Percentiles rank a stretch among this genome's conserved stretches.
Conservation (phyloP, 1,140 invertebrate genomes). For the Melipona quadrifasciata region DNA sequence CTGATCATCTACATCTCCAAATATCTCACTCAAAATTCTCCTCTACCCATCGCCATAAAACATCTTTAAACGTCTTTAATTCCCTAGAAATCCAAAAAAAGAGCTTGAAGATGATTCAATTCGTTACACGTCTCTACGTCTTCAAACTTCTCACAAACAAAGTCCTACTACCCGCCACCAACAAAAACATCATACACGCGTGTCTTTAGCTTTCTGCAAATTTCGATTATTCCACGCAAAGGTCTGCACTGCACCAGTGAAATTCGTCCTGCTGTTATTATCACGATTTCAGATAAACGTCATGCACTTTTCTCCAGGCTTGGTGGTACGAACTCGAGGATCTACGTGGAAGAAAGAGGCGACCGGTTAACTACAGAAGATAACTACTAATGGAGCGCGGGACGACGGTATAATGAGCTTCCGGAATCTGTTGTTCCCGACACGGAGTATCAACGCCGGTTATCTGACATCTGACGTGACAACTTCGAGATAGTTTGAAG, state of each 20-base stretch:
- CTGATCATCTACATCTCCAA: too few species aligned
- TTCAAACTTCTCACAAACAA: too few species aligned
- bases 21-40: too few species aligned
- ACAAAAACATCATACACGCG: not conserved
- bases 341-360: not conserved
- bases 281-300: constrained; percentile 23
- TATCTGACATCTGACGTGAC: not conserved
- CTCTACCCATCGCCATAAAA: too few species aligned
- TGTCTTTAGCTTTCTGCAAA: not conserved
- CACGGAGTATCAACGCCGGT: not conserved
- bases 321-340: not conserved
- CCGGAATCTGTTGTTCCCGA: constrained; percentile 30
- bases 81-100: not conserved
- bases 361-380: not conserved
- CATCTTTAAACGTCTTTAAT: too few species aligned
- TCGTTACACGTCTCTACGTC: too few species aligned
- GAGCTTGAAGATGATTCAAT: too few species aligned
- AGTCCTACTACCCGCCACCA: too few species aligned
- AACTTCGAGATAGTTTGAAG: not conserved
- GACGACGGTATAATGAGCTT: constrained; percentile 29
- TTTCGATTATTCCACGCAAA: not conserved
- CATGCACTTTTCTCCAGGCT: not conserved
- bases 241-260: not conserved
- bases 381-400: constrained; percentile 4
- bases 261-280: constrained; percentile 21